These are phyloP conservation scores for Atta cephalotes DNA, from an alignment of 1,140 invertebrate species.

Conservation along the genomic window DNA sequence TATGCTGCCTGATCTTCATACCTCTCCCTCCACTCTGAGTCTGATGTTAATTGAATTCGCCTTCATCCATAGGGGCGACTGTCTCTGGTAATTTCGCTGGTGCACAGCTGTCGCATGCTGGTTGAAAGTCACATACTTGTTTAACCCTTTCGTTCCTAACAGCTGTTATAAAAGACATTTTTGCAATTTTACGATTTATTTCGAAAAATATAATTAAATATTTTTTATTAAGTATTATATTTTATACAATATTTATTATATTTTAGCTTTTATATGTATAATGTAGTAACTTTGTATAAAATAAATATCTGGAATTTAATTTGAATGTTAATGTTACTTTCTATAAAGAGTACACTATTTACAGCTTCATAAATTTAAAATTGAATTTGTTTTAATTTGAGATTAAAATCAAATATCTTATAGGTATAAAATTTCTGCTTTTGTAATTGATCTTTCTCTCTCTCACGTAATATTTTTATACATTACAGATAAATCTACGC, in stretches of 20 bases:
- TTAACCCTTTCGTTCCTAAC: neutral
- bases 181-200: neutral
- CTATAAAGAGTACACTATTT: neutral
- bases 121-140: slow-evolving; percentile 14
- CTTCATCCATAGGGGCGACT: slow-evolving; percentile 44
- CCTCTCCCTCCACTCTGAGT: neutral
- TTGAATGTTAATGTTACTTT: neutral
- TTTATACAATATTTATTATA: neutral
- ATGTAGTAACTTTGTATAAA: neutral
- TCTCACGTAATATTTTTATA: slow-evolving; percentile 65
- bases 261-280: neutral
- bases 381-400: neutral
- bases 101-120: neutral
- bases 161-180: neutral
- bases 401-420: neutral
- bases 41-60: slow-evolving; percentile 72
- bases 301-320: neutral
- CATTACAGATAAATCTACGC: slow-evolving; percentile 97
- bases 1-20: slow-evolving; percentile 70
- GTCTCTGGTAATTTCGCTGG: slow-evolving; percentile 63
- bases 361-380: neutral
- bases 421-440: neutral
- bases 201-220: neutral
- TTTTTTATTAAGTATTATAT: neutral
- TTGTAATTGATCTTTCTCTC: neutral